These are phyloP conservation scores for Coptodon bakossiorum DNA, from an alignment of 2,113 vertebrate genomes.

Conservation along the genomic window DNA sequence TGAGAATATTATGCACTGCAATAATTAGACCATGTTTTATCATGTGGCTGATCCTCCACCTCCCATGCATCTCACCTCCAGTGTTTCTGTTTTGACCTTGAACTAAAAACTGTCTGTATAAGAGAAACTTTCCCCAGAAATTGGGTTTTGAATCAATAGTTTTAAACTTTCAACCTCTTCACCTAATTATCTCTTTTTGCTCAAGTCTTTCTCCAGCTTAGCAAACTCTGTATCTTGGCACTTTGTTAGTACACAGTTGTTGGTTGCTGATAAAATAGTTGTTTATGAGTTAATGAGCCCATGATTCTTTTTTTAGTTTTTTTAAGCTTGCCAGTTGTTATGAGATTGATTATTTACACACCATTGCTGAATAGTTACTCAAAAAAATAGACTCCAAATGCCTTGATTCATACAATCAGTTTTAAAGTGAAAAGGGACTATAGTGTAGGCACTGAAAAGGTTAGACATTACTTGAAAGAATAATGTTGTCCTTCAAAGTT, in stretches of 20 bases:
- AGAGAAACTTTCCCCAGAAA: conserved; percentile 15
- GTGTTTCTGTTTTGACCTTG: conserved; percentile 58
- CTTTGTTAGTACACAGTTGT: neutral
- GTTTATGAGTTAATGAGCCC: neutral
- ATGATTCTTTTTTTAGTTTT: neutral
- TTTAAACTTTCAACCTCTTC: conserved; percentile 16
- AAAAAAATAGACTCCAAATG: neutral
- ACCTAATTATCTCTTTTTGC: conserved; percentile 2
- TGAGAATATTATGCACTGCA: conserved; percentile 58
- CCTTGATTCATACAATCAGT: neutral
- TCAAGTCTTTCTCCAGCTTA: neutral
- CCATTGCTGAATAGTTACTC: neutral
- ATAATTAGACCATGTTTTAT: conserved; percentile 70
- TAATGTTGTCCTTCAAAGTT: neutral
- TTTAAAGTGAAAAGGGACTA: neutral
- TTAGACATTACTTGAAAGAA: neutral
- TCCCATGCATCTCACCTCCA: conserved; percentile 40
- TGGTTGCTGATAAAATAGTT: neutral
- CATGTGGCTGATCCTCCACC: conserved; percentile 30
- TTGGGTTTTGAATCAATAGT: conserved; percentile 18
- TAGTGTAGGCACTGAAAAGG: neutral
- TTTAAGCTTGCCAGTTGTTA: neutral
- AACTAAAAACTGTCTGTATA: conserved; percentile 45
- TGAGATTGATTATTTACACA: neutral
- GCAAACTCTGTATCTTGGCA: neutral